A percentile compares a stretch with the other conserved stretches of the same genome.
Evolutionary conservation across 1,140 invertebrate species (phyloP).

Genomic region (Holcopasites calliopsidis): DNA sequence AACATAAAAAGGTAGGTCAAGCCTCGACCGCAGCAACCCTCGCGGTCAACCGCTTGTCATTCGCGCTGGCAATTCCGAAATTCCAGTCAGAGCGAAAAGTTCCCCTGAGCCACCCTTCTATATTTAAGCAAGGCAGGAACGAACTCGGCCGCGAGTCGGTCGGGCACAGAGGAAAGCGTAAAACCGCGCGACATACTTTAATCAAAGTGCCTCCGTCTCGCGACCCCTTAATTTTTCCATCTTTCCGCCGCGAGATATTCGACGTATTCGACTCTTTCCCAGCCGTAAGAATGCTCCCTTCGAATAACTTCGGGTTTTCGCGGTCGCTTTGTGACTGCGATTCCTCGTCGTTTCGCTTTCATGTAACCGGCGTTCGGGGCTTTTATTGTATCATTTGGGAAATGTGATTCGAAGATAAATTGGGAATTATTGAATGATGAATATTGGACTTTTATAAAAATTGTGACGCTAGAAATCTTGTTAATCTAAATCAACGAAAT

Average conservation of each 20-base stretch:
- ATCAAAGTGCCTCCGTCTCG: conserved; percentile 49
- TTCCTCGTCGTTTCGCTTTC: neutral
- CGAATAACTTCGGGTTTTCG: conserved; percentile 66
- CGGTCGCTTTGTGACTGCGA: conserved; percentile 70
- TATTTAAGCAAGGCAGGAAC: neutral
- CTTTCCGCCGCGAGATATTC: conserved; percentile 59
- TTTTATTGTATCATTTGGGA: neutral
- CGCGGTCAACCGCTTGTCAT: conserved; percentile 8
- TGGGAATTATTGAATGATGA: neutral
- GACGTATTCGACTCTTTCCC: conserved; percentile 68
- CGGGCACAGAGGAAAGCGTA: conserved; percentile 11
- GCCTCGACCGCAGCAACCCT: neutral
- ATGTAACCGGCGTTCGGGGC: no score
- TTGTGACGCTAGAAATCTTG: no score
- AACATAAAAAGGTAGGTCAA: conserved; percentile 20
- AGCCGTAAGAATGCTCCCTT: conserved; percentile 67
- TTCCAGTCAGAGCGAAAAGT: conserved; percentile 10
- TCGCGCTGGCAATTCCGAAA: conserved; percentile 5
- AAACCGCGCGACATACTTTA: conserved; percentile 64
- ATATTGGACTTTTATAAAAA: neutral
- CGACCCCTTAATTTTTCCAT: conserved; percentile 64
- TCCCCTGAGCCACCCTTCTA: neutral
- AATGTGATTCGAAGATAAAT: neutral
- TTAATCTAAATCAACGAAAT: no score
- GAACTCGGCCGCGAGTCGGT: neutral